A percentile compares a stretch with the other conserved stretches of the same genome.
Conservation (phyloP, 2,113 vertebrate species). For the Menura novaehollandiae region DNA sequence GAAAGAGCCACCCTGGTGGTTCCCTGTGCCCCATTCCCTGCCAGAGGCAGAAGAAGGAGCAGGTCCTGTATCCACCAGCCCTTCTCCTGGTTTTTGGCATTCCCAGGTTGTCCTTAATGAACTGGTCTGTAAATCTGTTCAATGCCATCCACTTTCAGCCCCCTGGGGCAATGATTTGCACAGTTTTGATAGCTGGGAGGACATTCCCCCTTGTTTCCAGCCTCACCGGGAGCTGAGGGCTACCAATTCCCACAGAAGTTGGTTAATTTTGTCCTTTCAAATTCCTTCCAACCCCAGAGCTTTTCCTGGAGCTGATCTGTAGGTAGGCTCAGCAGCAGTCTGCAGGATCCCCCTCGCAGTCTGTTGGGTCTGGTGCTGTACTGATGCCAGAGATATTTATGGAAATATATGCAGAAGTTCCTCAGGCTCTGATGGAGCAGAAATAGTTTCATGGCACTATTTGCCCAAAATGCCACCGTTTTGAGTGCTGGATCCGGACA, state of each 20-base stretch:
- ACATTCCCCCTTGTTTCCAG: neutral
- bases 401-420: conserved; percentile 36
- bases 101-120: neutral
- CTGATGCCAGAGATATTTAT: neutral
- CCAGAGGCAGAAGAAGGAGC: neutral
- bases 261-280: neutral
- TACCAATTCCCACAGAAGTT: rapidly evolving
- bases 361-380: neutral
- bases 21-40: neutral
- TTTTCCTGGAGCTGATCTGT: neutral
- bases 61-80: neutral
- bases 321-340: neutral
- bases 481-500: neutral
- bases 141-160: neutral
- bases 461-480: neutral
- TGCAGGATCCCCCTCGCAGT: conserved; percentile 12
- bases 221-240: neutral
- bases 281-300: neutral
- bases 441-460: conserved; percentile 23
- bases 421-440: conserved; percentile 31
- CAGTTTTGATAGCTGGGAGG: rapidly evolving
- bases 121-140: neutral
- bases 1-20: rapidly evolving
- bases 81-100: neutral
- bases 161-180: no score